Percentiles rank a stretch among this genome's conserved stretches.
These are phyloP conservation scores for Drosophila acutilabella DNA, from an alignment of 2,888 invertebrate species.

Conservation along the genomic window DNA sequence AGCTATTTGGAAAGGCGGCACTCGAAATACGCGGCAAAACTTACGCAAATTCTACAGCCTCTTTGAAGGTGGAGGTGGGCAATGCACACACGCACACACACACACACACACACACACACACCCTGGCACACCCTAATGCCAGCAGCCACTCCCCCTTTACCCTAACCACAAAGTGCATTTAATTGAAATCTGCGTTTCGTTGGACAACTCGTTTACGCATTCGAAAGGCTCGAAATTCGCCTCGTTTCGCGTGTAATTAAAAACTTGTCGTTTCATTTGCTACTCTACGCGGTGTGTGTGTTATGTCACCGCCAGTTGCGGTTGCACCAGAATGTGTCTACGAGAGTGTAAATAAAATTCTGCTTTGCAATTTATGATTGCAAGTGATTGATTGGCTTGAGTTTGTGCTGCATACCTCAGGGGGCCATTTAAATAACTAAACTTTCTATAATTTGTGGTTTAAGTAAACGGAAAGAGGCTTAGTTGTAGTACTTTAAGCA, in stretches of 20 bases:
- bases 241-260: conserved; percentile 63
- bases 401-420: neutral
- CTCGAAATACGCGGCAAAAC: conserved; percentile 65
- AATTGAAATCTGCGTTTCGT: conserved; percentile 70
- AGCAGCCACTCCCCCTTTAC: conserved; percentile 31
- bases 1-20: conserved; percentile 71
- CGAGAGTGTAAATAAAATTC: neutral
- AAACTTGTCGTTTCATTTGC: conserved; percentile 70
- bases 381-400: neutral
- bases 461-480: neutral
- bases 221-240: conserved; percentile 62
- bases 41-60: conserved; percentile 68
- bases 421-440: neutral
- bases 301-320: conserved; percentile 17
- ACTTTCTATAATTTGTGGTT: neutral
- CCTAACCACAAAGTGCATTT: conserved; percentile 25
- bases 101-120: conserved; percentile 21
- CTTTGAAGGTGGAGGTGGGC: conserved; percentile 45
- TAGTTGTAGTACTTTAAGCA: no score
- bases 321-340: conserved; percentile 10
- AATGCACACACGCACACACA: conserved; percentile 7
- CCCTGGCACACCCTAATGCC: conserved; percentile 70
- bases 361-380: neutral
- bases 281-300: conserved; percentile 36
- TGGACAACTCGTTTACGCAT: conserved; percentile 76